Base-by-base conservation (phyloP, 2,797 vertebrate genomes). In the Rallus crepitans region DNA sequence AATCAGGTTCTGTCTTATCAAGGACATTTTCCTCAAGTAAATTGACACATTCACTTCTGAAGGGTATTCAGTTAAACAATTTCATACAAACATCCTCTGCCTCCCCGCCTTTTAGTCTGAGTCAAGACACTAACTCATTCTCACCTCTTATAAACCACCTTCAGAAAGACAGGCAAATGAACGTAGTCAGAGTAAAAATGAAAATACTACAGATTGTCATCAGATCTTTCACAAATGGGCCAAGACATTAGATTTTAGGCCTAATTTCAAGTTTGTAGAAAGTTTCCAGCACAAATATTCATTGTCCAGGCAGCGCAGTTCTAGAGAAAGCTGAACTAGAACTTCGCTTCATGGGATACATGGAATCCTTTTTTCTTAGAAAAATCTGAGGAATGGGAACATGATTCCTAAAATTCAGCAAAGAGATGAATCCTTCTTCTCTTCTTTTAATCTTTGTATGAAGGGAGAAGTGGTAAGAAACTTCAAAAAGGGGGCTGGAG, bases 1-100 rank as follows among this genome's bases (percentile, higher is more conserved):
- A 79, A 70, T 48, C 19, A 80, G 30, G 30, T 10, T 93, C 30
- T 69, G 50, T 82, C 35, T 66, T 70, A 52, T 48, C 9, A 2
- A 79, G 52, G 78, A 63, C 71, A 40, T 91, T 91, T 91, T 89
- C 93, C 81, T 77, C 24, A 47, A 66, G 52, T 33, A 77, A 93
- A 90, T 40, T 72, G 60, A 85, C 42, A 48, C 2, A 1, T 45
- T 89, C 39, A 30, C 15, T 89, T 93, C 52, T 85, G 66, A 87
- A 93, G 75, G 52, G 35, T 42, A 33, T 87, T 77, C 60, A 47
- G n/a, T 79, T 82, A 59, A 84, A 84, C 30, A 71, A 2, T 28
- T 71, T 20, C 37, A 63, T 66, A 17, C 9, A 82, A 85, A 82
- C 39, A 80, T 52, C 10, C 16, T 73, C 52, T 61, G 50, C 57